These are phyloP conservation scores for Solen grandis DNA, from an alignment of 1,140 invertebrate genomes.

Conservation along the genomic window DNA sequence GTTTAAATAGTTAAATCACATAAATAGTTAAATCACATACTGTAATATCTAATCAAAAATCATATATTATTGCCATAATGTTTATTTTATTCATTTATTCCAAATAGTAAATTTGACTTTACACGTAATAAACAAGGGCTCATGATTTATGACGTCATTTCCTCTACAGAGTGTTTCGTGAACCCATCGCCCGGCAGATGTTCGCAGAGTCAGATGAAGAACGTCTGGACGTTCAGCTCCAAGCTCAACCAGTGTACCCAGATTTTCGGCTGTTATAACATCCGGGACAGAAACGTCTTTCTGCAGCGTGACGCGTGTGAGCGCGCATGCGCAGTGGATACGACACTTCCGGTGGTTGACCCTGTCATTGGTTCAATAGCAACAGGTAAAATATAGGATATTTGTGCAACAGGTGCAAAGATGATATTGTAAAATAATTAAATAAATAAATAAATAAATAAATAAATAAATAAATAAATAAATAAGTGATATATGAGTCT, in stretches of 20 bases:
- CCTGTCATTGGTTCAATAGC: too few relatives aligned
- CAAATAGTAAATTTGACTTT: not conserved
- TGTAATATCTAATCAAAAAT: not conserved
- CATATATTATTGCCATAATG: not conserved
- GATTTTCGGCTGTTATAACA: conserved; percentile 44
- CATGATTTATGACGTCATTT: not conserved
- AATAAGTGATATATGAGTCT: not conserved
- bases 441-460: not conserved
- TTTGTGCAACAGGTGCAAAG: not conserved
- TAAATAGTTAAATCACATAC: not conserved
- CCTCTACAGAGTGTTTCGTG: conserved; percentile 39
- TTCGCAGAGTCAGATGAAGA: conserved; percentile 21
- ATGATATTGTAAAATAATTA: not conserved
- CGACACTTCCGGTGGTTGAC: not conserved
- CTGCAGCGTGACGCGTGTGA: conserved; percentile 18
- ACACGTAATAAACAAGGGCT: not conserved
- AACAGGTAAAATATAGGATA: too few relatives aligned
- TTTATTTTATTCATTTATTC: not conserved
- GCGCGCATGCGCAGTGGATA: conserved; percentile 16
- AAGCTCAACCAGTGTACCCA: conserved; percentile 34
- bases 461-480: not conserved
- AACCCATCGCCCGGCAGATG: conserved; percentile 45
- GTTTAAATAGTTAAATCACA: not conserved
- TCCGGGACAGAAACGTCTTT: conserved; percentile 49
- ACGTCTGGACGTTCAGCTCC: conserved; percentile 43